phyloP scores from a whole-genome alignment of 2,888 invertebrate genomes.

The Hirtodrosophila histrioides region DNA sequence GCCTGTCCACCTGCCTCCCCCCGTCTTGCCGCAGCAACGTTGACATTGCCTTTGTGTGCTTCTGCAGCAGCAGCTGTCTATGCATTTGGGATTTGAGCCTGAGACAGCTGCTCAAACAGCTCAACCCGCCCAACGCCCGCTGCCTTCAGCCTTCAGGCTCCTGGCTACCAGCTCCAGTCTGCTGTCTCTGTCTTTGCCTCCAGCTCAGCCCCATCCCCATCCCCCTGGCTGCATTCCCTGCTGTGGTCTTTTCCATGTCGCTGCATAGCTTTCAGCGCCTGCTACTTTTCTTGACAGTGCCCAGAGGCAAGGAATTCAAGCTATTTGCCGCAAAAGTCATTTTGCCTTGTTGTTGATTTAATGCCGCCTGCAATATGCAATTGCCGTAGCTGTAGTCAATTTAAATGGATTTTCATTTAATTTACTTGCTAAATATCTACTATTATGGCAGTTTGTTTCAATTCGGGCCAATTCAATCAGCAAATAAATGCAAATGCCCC shows the following conservation, averaged over 20 bases:
- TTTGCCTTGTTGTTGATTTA: constrained; percentile 63
- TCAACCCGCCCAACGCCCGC: not conserved
- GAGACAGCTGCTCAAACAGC: constrained; percentile 60
- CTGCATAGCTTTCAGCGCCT: constrained; percentile 69
- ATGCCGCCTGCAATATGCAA: constrained; percentile 31
- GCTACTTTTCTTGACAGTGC: constrained; percentile 56
- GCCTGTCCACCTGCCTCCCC: constrained; percentile 10
- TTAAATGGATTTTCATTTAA: constrained; percentile 49
- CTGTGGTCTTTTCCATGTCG: constrained; percentile 76
- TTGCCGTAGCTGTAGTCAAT: constrained; percentile 25
- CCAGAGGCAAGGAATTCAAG: constrained; percentile 51
- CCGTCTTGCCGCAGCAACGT: not conserved
- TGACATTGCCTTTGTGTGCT: constrained; percentile 48
- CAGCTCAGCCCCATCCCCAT: constrained; percentile 1
- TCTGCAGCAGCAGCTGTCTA: constrained; percentile 62
- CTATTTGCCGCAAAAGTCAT: constrained; percentile 52
- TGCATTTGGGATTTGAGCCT: constrained; percentile 74
- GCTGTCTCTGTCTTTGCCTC: not conserved
- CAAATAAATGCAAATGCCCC: constrained; percentile 23
- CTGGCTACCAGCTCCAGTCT: no score
- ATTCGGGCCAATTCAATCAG: constrained; percentile 15
- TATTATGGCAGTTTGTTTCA: constrained; percentile 46
- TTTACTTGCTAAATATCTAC: constrained; percentile 53
- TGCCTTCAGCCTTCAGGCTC: no score
- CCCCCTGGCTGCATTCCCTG: constrained; percentile 40